Evolutionary conservation across 2,113 vertebrate species (phyloP), one percentile per base, ranked within the genome.

Genomic region (Phodopus roborovskii): DNA sequence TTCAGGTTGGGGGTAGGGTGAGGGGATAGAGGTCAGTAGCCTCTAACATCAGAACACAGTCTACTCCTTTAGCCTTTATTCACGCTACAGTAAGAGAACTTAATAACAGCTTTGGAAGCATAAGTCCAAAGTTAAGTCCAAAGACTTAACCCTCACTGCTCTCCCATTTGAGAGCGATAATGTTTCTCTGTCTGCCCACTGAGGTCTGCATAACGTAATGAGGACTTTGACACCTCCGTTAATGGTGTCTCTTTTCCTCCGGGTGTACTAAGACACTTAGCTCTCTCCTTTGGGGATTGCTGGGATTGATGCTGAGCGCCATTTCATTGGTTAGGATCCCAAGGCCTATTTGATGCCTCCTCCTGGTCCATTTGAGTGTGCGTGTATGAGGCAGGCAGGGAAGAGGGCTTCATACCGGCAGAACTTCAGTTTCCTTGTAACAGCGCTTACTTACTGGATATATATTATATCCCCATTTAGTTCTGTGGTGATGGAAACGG

Each of bases 1-100:
- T 86, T 94, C 82, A 96, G 81, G 48, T 60, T 82, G 70, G 84
- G 95, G 83, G 22, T 39, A 42, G 45, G 15, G 48, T 33, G 53
- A 48, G 68, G 64, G 90, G 75, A n/a, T 28, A 45, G 73, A 89
- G 50, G 39, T 58, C 88, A 88, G 50, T 74, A 92, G 28, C 30
- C 20, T 81, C n/a, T 68, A 5, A 28, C 0, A 36, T 10, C 30
- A 53, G 2, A n/a, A 36, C 58, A 78, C 11, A 22, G 62, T n/a
- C 68, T 3, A 1, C 15, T 28, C 15, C 24, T 60, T 62, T n/a
- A 28, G 7, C 20, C 71, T 75, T 42, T 60, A 26, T 60, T 68
- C 84, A 48, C 9, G 74, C 60, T 66, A 42, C 2, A 17, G 12
- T 75, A 53, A 45, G 11, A 92, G 53, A 11, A 20, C 68, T 50